Evolutionary conservation across 2,888 invertebrate genomes (phyloP).

Genomic region (Amphipyra tragopoginis): DNA sequence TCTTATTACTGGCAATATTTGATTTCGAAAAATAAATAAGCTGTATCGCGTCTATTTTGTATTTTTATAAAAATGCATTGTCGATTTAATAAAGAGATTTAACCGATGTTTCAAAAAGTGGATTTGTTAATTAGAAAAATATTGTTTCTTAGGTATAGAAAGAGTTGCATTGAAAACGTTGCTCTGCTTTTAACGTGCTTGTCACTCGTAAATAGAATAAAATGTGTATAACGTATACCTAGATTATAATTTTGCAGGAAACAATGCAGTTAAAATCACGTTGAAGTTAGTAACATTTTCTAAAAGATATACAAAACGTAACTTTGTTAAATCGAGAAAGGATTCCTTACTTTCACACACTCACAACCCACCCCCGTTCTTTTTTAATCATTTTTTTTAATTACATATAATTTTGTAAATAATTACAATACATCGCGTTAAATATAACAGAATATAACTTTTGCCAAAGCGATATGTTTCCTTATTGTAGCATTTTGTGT

Average conservation of each 20-base stretch:
- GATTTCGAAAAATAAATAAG: constrained; percentile 71
- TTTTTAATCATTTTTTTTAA: constrained; percentile 58
- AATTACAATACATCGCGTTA: constrained; percentile 73
- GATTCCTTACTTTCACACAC: constrained; percentile 60
- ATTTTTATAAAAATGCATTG: constrained; percentile 77
- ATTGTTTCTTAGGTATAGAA: constrained; percentile 79
- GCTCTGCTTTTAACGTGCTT: constrained; percentile 65
- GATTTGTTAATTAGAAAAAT: constrained; percentile 81
- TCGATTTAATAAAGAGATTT: constrained; percentile 64
- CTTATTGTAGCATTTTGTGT: constrained; percentile 87
- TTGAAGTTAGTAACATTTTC: constrained; percentile 59
- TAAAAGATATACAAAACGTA: constrained; percentile 66
- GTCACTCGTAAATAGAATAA: constrained; percentile 63
- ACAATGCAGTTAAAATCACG: constrained; percentile 48
- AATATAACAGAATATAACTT: constrained; percentile 70
- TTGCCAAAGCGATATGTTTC: constrained; percentile 89
- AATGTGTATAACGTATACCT: constrained; percentile 60
- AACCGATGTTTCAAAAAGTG: constrained; percentile 66
- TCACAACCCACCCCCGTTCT: constrained; percentile 59
- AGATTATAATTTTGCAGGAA: constrained; percentile 40
- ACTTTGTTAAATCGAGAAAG: constrained; percentile 63
- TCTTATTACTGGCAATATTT: constrained; percentile 67
- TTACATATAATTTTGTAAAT: constrained; percentile 68
- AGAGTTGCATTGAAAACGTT: constrained; percentile 75
- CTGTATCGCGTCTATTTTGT: constrained; percentile 62